A percentile compares a stretch with the other conserved stretches of the same genome.
phyloP scores from a whole-genome alignment of 2,888 invertebrate genomes.

The Aphodius sticticus region DNA sequence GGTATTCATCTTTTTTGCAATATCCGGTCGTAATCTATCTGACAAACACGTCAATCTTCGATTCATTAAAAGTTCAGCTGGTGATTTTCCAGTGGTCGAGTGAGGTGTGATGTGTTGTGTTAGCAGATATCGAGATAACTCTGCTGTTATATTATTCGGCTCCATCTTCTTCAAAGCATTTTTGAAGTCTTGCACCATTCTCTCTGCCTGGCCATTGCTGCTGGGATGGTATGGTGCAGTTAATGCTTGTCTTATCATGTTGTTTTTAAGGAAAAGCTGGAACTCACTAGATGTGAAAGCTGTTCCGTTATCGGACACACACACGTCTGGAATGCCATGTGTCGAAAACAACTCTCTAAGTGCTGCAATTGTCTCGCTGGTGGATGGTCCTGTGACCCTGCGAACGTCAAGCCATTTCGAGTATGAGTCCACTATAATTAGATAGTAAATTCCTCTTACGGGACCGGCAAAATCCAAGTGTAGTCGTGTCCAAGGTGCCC shows the following conservation, averaged over 20 bases:
- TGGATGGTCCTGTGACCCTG: slow-evolving; percentile 36
- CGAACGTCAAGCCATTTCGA: slow-evolving; percentile 16
- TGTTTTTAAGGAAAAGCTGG: slow-evolving; percentile 31
- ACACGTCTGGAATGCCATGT: slow-evolving; percentile 38
- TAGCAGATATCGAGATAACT: slow-evolving; percentile 34
- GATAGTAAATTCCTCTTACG: not conserved
- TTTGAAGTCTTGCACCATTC: slow-evolving; percentile 34
- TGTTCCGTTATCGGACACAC: slow-evolving; percentile 41
- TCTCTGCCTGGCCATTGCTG: slow-evolving; percentile 38
- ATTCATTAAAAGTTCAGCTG: slow-evolving; percentile 37
- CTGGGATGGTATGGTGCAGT: slow-evolving; percentile 40
- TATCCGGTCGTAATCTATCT: not conserved
- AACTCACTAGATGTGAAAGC: slow-evolving; percentile 41
- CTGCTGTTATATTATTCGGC: not conserved
- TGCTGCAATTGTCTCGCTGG: slow-evolving; percentile 34
- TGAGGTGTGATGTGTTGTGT: slow-evolving; percentile 40
- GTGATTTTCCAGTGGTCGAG: slow-evolving; percentile 37
- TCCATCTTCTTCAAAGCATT: slow-evolving; percentile 17
- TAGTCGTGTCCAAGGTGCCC: slow-evolving; percentile 8
- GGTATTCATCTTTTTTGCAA: slow-evolving; percentile 5
- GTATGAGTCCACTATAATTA: slow-evolving; percentile 10
- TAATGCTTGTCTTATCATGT: slow-evolving; percentile 33
- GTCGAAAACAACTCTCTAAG: slow-evolving; percentile 39
- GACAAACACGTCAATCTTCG: not conserved
- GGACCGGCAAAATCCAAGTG: slow-evolving; percentile 10